A percentile compares a stretch with the other conserved stretches of the same genome.
Conservation (phyloP, 2,888 invertebrate species). For the Aporophyla lueneburgensis region DNA sequence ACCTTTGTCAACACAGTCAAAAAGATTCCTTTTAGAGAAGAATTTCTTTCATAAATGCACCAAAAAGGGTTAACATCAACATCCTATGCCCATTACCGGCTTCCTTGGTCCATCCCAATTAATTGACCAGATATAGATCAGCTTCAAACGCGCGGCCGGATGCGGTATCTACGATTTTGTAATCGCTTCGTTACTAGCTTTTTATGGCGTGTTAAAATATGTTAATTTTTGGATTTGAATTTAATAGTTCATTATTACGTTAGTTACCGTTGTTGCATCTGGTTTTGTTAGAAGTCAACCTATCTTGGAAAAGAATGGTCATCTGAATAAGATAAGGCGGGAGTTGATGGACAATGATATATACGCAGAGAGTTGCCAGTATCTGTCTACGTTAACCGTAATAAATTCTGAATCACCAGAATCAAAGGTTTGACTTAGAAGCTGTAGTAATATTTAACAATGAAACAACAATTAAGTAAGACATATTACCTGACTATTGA, state of each 20-base stretch:
- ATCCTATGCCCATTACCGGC: constrained; percentile 67
- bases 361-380: neutral
- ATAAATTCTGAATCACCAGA: neutral
- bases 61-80: constrained; percentile 62
- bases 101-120: constrained; percentile 70
- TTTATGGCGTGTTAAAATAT: constrained; percentile 62
- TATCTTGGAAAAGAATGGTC: neutral
- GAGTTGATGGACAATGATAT: neutral
- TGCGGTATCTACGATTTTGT: constrained; percentile 55
- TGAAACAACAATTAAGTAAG: neutral
- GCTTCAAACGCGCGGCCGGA: constrained; percentile 56
- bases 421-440: neutral
- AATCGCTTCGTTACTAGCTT: constrained; percentile 43
- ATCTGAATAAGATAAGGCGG: neutral
- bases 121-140: constrained; percentile 72
- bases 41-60: constrained; percentile 56
- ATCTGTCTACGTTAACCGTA: neutral
- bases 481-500: neutral
- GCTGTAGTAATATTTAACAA: neutral
- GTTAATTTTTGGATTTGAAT: constrained; percentile 45
- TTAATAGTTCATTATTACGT: constrained; percentile 38
- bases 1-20: constrained; percentile 26
- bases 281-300: constrained; percentile 27
- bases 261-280: constrained; percentile 46
- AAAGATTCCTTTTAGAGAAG: constrained; percentile 34